A percentile compares a stretch with the other conserved stretches of the same genome.
Conservation (phyloP, 92 coral and sea anemone genomes). For the Actinernus sp. region DNA sequence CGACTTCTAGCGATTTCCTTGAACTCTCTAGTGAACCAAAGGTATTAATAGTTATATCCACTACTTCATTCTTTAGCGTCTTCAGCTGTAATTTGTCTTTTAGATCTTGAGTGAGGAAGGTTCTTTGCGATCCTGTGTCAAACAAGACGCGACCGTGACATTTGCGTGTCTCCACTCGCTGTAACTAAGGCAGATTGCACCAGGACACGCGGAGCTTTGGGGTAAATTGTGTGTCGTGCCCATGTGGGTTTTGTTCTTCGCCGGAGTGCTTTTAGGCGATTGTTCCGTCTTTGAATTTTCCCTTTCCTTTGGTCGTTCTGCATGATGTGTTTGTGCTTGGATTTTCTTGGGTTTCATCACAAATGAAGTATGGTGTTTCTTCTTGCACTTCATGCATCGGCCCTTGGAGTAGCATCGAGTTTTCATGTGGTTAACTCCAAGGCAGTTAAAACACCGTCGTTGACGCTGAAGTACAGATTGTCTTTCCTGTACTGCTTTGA, state of each 20-base stretch:
- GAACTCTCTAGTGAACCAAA: slow-evolving; percentile 24
- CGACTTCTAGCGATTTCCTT: slow-evolving; percentile 15
- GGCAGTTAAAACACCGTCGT: slow-evolving; percentile 37
- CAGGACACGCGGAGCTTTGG: slow-evolving; percentile 8
- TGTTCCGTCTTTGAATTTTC: background rate
- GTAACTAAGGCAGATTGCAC: slow-evolving; percentile 7
- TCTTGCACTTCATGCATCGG: slow-evolving; percentile 36
- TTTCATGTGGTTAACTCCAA: slow-evolving; percentile 12
- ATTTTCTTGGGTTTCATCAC: background rate
- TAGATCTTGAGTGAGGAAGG: slow-evolving; percentile 30
- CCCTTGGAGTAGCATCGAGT: slow-evolving; percentile 19
- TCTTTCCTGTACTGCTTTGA: background rate
- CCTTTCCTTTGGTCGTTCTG: background rate
- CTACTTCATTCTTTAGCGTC: slow-evolving; percentile 25
- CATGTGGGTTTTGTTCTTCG: background rate
- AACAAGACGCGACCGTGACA: slow-evolving; percentile 19
- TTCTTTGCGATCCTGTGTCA: slow-evolving; percentile 52
- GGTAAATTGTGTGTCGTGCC: slow-evolving; percentile 3
- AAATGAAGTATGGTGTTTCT: slow-evolving; percentile 40
- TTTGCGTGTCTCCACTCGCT: background rate
- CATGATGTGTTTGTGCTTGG: background rate
- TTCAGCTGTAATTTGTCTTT: slow-evolving; percentile 31
- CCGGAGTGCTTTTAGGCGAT: background rate
- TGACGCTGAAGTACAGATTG: slow-evolving; percentile 5
- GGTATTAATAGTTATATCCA: slow-evolving; percentile 35